Evolutionary conservation across 2,888 invertebrate genomes (phyloP).

Genomic region (Taphrorychus bicolor): DNA sequence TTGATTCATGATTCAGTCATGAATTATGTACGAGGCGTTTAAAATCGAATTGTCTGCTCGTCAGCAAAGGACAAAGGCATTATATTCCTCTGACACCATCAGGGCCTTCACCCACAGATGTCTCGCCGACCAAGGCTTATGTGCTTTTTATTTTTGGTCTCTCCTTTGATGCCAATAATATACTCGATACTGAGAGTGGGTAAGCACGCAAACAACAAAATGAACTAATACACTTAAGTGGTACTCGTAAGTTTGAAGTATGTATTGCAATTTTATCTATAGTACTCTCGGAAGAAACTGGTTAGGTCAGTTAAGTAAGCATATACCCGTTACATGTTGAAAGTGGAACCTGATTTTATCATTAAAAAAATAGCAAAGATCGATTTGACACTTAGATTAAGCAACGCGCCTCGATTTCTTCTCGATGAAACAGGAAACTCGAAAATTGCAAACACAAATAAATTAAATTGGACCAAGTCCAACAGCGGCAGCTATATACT

Average conservation of each 20-base stretch:
- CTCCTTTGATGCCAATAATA: background rate
- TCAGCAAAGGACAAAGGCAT: conserved; percentile 24
- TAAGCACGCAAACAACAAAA: no score
- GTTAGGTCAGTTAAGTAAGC: background rate
- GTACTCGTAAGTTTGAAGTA: no score
- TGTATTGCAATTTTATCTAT: no score
- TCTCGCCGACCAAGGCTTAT: conserved; percentile 27
- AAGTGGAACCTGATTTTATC: background rate
- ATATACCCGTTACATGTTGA: no score
- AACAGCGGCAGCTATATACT: background rate
- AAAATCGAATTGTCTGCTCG: conserved; percentile 15
- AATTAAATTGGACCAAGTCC: background rate
- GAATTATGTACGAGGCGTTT: conserved; percentile 22
- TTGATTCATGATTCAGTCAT: conserved; percentile 6
- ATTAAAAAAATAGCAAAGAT: background rate
- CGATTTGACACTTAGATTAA: background rate
- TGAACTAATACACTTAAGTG: background rate
- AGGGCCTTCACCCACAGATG: conserved; percentile 25
- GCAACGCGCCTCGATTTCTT: background rate
- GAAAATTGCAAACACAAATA: background rate
- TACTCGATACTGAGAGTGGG: background rate
- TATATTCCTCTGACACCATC: conserved; percentile 20
- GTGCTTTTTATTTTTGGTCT: conserved; percentile 10
- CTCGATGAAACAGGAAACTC: background rate
- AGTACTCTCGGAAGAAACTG: background rate